Evolutionary conservation across 2,113 vertebrate genomes (phyloP).

Genomic region (Malurus alboscapulatus): DNA sequence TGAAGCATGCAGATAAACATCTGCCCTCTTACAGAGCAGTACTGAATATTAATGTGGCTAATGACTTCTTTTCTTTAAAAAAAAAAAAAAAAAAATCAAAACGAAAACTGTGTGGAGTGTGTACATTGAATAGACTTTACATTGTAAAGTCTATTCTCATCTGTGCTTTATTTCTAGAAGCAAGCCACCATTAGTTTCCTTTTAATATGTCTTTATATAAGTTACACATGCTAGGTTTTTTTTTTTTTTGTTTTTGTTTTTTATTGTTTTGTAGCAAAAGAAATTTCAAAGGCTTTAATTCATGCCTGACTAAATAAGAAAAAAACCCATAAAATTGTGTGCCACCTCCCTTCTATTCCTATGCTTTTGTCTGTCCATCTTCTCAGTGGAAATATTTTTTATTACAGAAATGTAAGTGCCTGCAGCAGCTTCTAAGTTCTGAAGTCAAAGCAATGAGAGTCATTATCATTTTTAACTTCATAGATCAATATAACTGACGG

Average conservation of each 20-base stretch:
- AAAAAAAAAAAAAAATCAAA: background rate
- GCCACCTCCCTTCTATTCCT: background rate
- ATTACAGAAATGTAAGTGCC: background rate
- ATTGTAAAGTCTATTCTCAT: background rate
- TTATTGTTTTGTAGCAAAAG: background rate
- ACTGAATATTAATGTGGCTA: constrained; percentile 23
- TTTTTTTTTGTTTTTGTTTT: accelerated
- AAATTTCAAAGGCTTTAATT: background rate
- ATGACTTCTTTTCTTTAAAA: constrained; percentile 18
- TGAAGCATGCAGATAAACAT: constrained; percentile 63
- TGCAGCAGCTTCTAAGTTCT: background rate
- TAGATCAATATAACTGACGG: background rate
- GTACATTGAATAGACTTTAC: background rate
- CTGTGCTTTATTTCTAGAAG: background rate
- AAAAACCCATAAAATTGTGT: background rate
- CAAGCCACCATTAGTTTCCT: accelerated
- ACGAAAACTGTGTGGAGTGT: background rate
- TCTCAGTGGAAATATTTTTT: background rate
- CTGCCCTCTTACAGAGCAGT: constrained; percentile 33
- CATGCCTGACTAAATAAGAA: background rate
- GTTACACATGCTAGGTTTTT: accelerated
- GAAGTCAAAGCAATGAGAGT: background rate
- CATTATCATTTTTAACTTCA: background rate
- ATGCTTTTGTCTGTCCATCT: background rate
- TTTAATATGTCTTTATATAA: background rate